Percentiles rank a stretch among this genome's conserved stretches.
phyloP scores from a whole-genome alignment of 2,797 vertebrate species.

The Sitta carolinensis region DNA sequence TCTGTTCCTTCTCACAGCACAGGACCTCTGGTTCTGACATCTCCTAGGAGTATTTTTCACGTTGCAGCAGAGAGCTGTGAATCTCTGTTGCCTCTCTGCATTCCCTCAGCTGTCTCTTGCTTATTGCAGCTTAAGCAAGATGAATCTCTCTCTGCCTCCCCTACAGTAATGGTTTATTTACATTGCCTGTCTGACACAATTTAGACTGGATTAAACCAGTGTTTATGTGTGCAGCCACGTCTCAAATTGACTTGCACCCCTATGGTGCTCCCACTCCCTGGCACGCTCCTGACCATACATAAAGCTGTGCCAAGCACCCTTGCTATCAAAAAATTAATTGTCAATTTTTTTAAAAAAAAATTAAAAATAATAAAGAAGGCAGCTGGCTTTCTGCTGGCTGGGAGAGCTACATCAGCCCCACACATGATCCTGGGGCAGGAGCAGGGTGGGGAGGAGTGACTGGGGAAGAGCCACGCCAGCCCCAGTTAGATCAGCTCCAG shows the following conservation, averaged over 20 bases:
- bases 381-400: not conserved
- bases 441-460: not conserved
- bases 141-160: not conserved
- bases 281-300: not conserved
- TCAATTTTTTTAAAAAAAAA: not conserved
- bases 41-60: not conserved
- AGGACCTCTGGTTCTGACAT: not conserved
- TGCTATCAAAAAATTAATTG: not conserved
- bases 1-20: not conserved
- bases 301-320: not conserved
- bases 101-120: slow-evolving; percentile 8
- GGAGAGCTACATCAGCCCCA: not conserved
- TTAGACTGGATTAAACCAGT: not conserved
- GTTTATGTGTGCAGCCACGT: not conserved
- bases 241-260: not conserved
- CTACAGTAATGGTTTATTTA: slow-evolving; percentile 43
- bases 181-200: slow-evolving; percentile 14
- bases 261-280: not conserved
- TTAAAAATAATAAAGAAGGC: not conserved
- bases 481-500: not conserved
- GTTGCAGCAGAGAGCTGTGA: not conserved
- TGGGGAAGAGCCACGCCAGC: not conserved
- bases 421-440: not conserved
- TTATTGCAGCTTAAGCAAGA: not conserved
- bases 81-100: not conserved